These are phyloP conservation scores for Geotrupes spiniger DNA, from an alignment of 2,888 invertebrate genomes.

Conservation along the genomic window DNA sequence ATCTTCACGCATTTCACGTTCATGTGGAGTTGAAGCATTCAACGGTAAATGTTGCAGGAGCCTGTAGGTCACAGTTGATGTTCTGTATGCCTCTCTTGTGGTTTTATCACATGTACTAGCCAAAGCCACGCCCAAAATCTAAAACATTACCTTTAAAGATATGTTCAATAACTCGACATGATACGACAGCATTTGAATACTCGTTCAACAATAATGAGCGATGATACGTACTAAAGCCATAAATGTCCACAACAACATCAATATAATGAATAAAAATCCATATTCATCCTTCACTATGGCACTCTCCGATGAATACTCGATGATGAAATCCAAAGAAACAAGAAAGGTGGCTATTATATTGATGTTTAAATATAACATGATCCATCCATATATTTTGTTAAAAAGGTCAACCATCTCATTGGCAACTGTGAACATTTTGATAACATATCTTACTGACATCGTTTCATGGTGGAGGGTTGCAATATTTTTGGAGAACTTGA, in stretches of 20 bases:
- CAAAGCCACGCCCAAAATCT: neutral
- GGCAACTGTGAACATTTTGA: slow-evolving; percentile 13
- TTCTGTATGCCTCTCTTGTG: neutral
- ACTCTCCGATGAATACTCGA: slow-evolving; percentile 11
- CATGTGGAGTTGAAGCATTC: neutral
- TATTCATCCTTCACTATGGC: slow-evolving; percentile 10
- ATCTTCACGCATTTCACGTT: slow-evolving; percentile 14
- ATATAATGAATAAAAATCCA: slow-evolving; percentile 8
- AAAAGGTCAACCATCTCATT: slow-evolving; percentile 11
- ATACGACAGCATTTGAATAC: neutral
- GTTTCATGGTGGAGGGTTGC: neutral
- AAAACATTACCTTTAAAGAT: no score
- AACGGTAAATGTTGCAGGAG: neutral
- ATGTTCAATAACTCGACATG: neutral
- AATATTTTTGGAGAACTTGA: neutral
- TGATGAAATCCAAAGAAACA: slow-evolving; percentile 16
- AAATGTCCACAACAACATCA: slow-evolving; percentile 15
- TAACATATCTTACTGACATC: slow-evolving; percentile 5
- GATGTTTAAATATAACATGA: slow-evolving; percentile 9
- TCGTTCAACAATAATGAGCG: neutral
- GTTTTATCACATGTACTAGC: neutral
- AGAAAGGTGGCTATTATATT: slow-evolving; percentile 10
- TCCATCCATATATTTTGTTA: slow-evolving; percentile 14
- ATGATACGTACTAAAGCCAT: slow-evolving; percentile 13
- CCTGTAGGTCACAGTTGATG: neutral